phyloP scores from a whole-genome alignment of 1,140 invertebrate genomes.

The Heliconius hermathena region DNA sequence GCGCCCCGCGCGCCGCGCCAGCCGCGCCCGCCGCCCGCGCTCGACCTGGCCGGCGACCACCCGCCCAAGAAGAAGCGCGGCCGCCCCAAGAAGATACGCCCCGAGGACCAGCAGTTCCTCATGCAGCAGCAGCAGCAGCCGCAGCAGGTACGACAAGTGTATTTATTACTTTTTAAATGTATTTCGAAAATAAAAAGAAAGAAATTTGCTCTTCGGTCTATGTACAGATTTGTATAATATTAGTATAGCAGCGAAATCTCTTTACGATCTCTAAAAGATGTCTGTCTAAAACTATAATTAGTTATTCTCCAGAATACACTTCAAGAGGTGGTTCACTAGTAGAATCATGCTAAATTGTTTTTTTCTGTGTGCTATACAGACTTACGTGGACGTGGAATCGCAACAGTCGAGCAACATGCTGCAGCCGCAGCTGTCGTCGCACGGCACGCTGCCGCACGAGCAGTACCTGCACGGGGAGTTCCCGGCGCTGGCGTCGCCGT shows the following conservation, averaged over 20 bases:
- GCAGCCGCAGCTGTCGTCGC: slow-evolving; percentile 35
- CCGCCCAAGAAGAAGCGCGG: slow-evolving; percentile 92
- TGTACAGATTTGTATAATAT: too few species aligned
- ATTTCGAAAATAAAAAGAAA: too few species aligned
- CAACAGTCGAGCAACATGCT: slow-evolving; percentile 4
- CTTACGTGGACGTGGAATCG: slow-evolving; percentile 2
- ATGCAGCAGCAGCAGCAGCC: slow-evolving; percentile 71
- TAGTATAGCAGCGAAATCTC: too few species aligned
- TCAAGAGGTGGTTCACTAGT: too few species aligned
- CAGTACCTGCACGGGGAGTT: slow-evolving; percentile 55
- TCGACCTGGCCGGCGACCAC: slow-evolving; percentile 68
- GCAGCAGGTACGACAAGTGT: slow-evolving; percentile 37
- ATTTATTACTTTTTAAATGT: too few species aligned
- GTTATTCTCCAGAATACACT: too few species aligned
- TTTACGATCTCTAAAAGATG: too few species aligned
- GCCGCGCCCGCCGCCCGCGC: slow-evolving; percentile 66
- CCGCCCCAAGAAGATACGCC: slow-evolving; percentile 91
- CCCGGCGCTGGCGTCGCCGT: slow-evolving; percentile 57
- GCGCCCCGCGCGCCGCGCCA: slow-evolving; percentile 82
- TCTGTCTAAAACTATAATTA: too few species aligned
- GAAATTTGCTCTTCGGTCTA: too few species aligned
- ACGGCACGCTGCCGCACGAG: slow-evolving; percentile 50
- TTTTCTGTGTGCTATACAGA: neutral
- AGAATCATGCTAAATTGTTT: too few species aligned
- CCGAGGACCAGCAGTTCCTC: slow-evolving; percentile 81